A percentile compares a stretch with the other conserved stretches of the same genome.
phyloP scores from a whole-genome alignment of 2,797 vertebrate species.

The Pteronotus mesoamericanus region DNA sequence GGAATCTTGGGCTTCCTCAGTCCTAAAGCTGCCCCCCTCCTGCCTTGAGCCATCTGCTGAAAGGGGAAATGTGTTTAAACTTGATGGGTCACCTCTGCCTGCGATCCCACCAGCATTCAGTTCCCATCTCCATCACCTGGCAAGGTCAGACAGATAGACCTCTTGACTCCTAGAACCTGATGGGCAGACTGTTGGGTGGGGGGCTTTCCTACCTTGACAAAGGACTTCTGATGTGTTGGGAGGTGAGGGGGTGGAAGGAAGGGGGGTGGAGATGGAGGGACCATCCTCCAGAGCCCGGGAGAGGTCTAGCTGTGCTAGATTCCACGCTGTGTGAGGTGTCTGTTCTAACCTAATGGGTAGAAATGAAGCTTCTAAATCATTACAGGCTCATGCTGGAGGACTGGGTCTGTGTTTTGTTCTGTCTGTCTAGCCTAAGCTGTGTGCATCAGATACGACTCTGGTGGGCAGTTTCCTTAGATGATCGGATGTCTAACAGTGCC shows the following conservation, averaged over 20 bases:
- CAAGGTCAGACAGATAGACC: conserved; percentile 80
- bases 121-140: conserved; percentile 78
- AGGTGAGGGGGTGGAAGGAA: neutral
- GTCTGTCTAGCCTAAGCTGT: neutral
- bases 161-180: conserved; percentile 25
- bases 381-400: neutral
- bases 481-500: neutral
- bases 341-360: neutral
- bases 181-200: neutral
- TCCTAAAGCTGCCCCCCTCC: conserved; percentile 33
- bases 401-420: neutral
- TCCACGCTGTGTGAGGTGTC: neutral
- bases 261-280: neutral
- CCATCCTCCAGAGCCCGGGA: neutral
- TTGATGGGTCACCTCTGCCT: conserved; percentile 82
- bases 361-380: neutral
- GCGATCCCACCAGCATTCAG: conserved; percentile 76
- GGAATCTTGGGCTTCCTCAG: conserved; percentile 47
- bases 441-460: neutral
- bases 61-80: conserved; percentile 81
- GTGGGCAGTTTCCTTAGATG: conserved; percentile 14
- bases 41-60: conserved; percentile 58
- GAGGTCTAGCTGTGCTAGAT: neutral
- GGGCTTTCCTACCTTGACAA: neutral
- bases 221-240: neutral